Percentiles rank a stretch among this genome's conserved stretches.
Conservation (phyloP, 2,888 invertebrate genomes). For the Drosophila affinis region DNA sequence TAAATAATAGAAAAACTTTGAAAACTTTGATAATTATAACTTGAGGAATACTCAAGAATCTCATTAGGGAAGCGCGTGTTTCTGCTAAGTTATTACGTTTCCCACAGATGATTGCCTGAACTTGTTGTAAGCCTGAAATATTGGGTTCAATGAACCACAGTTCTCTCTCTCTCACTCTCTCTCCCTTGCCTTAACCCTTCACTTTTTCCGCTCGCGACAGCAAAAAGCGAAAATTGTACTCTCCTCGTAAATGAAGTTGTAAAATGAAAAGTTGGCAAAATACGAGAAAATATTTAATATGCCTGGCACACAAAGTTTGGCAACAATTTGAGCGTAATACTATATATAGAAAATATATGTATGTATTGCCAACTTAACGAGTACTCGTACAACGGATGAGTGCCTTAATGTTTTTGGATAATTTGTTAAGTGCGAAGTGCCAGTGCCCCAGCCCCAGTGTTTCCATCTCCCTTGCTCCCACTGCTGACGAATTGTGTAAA, state of each 20-base stretch:
- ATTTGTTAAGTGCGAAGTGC: constrained; percentile 24
- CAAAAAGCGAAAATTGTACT: background rate
- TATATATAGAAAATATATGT: too few species aligned
- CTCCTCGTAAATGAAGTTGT: constrained; percentile 17
- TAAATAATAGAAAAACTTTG: background rate
- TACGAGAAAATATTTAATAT: constrained; percentile 25
- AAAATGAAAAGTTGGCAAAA: constrained; percentile 52
- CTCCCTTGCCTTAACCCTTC: constrained; percentile 17
- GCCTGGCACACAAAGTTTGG: constrained; percentile 39
- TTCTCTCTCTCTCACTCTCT: constrained; percentile 8
- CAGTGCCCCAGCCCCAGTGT: background rate
- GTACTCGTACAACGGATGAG: background rate
- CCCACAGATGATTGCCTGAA: constrained; percentile 11
- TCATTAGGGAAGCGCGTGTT: constrained; percentile 24
- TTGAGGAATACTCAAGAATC: background rate
- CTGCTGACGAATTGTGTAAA: constrained; percentile 52
- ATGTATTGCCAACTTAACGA: background rate
- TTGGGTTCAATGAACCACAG: constrained; percentile 48
- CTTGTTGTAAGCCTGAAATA: constrained; percentile 21
- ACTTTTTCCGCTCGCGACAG: constrained; percentile 7
- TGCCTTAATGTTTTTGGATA: constrained; percentile 13
- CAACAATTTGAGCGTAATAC: constrained; percentile 30
- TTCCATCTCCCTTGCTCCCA: background rate
- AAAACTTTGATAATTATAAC: background rate
- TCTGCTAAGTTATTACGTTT: constrained; percentile 1